Base-by-base conservation (phyloP, 2,113 vertebrate species). In the Phocoena phocoena region DNA sequence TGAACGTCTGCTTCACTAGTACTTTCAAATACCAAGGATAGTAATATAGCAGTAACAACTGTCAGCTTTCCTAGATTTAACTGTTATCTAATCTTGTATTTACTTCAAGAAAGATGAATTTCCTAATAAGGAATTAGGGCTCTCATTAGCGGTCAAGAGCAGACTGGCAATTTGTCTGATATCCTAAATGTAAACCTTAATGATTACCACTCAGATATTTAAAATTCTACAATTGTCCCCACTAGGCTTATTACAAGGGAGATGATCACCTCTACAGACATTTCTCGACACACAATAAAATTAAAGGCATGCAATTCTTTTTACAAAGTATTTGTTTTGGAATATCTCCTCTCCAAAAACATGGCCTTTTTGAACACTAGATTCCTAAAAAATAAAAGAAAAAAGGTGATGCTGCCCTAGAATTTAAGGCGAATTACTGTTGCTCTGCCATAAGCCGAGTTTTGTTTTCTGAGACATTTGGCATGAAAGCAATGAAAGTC, bases 161-260 rank as follows among this genome's bases (percentile, higher is more conserved):
- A 97, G 60, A 94, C 26, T 41, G 58, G 5, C 38, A 44, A 76
- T 86, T 90, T 97, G 94, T 97, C 44, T 97, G 92, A 93, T 96
- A 94, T 58, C 53, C 79, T 95, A 85, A 70, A 88, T 44, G 67
- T 62, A 98, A 98, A 96, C 2, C 4, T 93, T 88, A 90, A 97
- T 80, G 95, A 96, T 80, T 86, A 84, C 50, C 92, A 93, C 60
- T 86, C 83, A 97, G 74, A 91, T 93, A 91, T 90, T 94, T 92
- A 71, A 91, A 94, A 92, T 79, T 88, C 41, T 95, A 15, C 18
- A 83, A 84, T 50, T 90, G 33, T 26, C 74, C 33, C 81, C 92
- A 47, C 5, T 79, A 88, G 67, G 88, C 25, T 90, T 96, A 92
- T 58, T 68, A 81, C 31, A 92, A 96, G 77, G n/a, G 74, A 97